These are phyloP conservation scores for Styela clava DNA, from an alignment of 23 tunicate genomes.

Conservation along the genomic window DNA sequence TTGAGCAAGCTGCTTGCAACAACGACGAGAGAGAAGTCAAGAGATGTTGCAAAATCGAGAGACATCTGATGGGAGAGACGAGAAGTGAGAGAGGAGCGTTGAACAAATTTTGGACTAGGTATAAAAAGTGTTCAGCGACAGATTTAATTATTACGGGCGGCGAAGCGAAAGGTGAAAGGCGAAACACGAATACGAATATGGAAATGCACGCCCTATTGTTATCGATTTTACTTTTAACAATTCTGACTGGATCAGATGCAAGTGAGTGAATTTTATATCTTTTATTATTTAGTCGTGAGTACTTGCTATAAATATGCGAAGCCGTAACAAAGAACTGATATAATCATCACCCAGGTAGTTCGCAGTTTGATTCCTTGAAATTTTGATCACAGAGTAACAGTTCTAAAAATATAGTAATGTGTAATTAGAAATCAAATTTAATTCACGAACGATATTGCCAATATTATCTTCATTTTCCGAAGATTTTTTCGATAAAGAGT, in stretches of 20 bases:
- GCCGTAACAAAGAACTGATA: too few relatives aligned
- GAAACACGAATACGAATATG: slow-evolving; percentile 32
- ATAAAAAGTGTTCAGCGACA: background rate
- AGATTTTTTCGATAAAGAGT: too few relatives aligned
- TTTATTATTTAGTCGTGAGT: background rate
- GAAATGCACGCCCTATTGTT: slow-evolving; percentile 71
- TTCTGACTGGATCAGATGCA: slow-evolving; percentile 56
- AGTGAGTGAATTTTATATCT: slow-evolving; percentile 43
- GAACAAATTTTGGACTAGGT: background rate
- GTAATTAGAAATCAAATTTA: too few relatives aligned
- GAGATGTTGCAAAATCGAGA: background rate
- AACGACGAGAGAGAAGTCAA: background rate
- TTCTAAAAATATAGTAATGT: too few relatives aligned
- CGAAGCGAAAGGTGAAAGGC: background rate
- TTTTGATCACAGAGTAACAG: too few relatives aligned
- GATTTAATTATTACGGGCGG: background rate
- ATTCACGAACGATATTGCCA: too few relatives aligned
- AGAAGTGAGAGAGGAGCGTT: background rate
- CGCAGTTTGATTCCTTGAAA: too few relatives aligned
- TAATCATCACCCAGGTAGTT: too few relatives aligned
- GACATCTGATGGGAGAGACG: too few relatives aligned
- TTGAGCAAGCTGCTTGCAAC: background rate
- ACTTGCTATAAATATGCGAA: too few relatives aligned
- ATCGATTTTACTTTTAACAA: slow-evolving; percentile 55
- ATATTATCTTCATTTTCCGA: too few relatives aligned